These are phyloP conservation scores for Sceliomorpha sp. DNA, from an alignment of 2,888 invertebrate species.

Conservation along the genomic window DNA sequence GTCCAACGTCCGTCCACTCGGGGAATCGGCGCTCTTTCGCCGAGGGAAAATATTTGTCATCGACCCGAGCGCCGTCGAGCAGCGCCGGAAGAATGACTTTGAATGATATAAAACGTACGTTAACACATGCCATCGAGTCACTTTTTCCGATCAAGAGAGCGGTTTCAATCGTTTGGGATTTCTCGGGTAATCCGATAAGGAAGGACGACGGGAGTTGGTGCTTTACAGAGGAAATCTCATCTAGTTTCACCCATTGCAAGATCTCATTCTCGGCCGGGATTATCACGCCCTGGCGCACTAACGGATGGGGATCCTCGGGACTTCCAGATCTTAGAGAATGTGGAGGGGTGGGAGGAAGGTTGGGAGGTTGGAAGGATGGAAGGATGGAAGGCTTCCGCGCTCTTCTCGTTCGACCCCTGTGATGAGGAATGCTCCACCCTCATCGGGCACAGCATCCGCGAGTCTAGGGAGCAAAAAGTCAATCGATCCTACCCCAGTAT, in stretches of 20 bases:
- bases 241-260: conserved; percentile 61
- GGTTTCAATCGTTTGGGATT: conserved; percentile 72
- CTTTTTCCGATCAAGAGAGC: conserved; percentile 50
- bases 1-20: too few relatives aligned
- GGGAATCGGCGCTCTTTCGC: too few relatives aligned
- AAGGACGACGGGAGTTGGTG: conserved; percentile 64
- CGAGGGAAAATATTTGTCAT: too few relatives aligned
- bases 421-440: conserved; percentile 46
- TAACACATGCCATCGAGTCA: conserved; percentile 47
- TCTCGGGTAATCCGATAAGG: conserved; percentile 71
- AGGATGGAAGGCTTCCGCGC: conserved; percentile 30
- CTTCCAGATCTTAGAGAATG: conserved; percentile 47
- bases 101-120: conserved; percentile 41
- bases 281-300: conserved; percentile 74
- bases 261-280: conserved; percentile 73
- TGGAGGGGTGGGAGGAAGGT: too few relatives aligned
- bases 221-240: conserved; percentile 71
- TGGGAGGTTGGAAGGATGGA: too few relatives aligned
- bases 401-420: conserved; percentile 31
- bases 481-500: conserved; percentile 73
- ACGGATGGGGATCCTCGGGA: conserved; percentile 64
- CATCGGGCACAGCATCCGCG: conserved; percentile 40
- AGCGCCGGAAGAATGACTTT: conserved; percentile 45
- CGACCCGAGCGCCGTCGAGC: not conserved
- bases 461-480: conserved; percentile 70